These are phyloP conservation scores for Takifugu rubripes DNA, from an alignment of 2,797 vertebrate species.

Conservation along the genomic window DNA sequence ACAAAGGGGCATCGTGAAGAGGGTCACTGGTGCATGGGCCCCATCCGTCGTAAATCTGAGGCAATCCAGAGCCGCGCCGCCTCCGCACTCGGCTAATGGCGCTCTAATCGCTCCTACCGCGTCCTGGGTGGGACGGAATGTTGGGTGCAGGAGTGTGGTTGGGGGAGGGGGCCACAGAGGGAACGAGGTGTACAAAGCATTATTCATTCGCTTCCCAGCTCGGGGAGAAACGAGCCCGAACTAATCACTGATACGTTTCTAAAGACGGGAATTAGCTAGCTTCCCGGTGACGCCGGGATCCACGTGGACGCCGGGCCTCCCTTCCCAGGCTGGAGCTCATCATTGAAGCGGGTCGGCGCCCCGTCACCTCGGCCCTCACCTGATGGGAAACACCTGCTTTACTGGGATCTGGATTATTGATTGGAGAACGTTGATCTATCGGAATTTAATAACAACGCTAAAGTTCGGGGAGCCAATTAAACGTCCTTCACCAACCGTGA, in stretches of 20 bases:
- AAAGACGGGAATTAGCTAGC: conserved; percentile 47
- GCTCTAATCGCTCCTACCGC: conserved; percentile 60
- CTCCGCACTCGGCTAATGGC: conserved; percentile 65
- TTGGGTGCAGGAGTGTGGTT: conserved; percentile 1
- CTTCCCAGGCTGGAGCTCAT: conserved; percentile 44
- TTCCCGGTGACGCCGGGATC: background rate
- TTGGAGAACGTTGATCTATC: conserved; percentile 7
- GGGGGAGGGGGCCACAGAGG: conserved; percentile 22
- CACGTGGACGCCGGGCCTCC: too few species aligned
- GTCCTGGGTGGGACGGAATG: conserved; percentile 50
- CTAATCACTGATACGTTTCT: conserved; percentile 57
- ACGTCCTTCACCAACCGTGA: background rate
- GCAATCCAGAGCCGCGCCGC: conserved; percentile 55
- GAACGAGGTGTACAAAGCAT: conserved; percentile 26
- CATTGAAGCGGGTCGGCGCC: conserved; percentile 59
- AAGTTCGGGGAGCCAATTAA: background rate
- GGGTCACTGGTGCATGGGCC: conserved; percentile 66
- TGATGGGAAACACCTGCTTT: conserved; percentile 46
- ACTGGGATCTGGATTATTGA: conserved; percentile 53
- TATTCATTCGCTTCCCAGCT: conserved; percentile 55
- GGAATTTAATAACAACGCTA: background rate
- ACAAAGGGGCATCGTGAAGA: conserved; percentile 62
- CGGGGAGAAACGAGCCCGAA: conserved; percentile 55
- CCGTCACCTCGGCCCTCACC: conserved; percentile 53
- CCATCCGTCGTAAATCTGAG: conserved; percentile 68